Evolutionary conservation across 2,888 invertebrate species (phyloP).

Genomic region (Drosophila melanosoma): DNA sequence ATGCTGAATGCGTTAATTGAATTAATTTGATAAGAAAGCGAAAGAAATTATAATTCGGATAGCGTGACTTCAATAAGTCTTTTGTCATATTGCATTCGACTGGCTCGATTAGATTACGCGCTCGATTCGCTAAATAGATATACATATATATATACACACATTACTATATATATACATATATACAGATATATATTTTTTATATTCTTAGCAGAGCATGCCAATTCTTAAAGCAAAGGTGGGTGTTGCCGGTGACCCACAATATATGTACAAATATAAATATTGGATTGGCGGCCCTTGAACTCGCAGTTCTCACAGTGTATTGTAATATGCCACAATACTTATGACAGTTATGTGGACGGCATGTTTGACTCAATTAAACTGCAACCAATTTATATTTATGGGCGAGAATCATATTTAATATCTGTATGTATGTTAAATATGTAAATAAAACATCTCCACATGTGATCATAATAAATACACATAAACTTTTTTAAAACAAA

Average conservation of each 20-base stretch:
- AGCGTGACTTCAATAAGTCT: constrained; percentile 17
- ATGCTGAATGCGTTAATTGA: constrained; percentile 49
- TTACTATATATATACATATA: background rate
- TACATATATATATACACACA: background rate
- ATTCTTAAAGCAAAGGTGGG: background rate
- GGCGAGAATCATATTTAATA: constrained; percentile 2
- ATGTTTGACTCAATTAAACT: constrained; percentile 70
- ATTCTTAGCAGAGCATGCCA: background rate
- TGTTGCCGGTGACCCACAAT: constrained; percentile 26
- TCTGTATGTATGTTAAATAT: background rate
- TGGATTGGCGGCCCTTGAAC: constrained; percentile 27
- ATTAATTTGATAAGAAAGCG: constrained; percentile 66
- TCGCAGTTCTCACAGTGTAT: constrained; percentile 32
- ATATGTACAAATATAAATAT: background rate
- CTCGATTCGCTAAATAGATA: constrained; percentile 14
- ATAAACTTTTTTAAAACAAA: background rate
- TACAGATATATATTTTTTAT: background rate
- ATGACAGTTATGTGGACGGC: constrained; percentile 49
- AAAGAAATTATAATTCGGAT: constrained; percentile 34
- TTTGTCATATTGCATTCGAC: constrained; percentile 51
- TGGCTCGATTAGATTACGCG: constrained; percentile 63
- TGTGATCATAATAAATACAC: background rate
- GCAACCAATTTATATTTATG: constrained; percentile 50
- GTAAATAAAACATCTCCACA: background rate
- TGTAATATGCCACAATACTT: constrained; percentile 14